Base-by-base conservation (phyloP, 92 coral and sea anemone genomes). In the Phenganax marumi region DNA sequence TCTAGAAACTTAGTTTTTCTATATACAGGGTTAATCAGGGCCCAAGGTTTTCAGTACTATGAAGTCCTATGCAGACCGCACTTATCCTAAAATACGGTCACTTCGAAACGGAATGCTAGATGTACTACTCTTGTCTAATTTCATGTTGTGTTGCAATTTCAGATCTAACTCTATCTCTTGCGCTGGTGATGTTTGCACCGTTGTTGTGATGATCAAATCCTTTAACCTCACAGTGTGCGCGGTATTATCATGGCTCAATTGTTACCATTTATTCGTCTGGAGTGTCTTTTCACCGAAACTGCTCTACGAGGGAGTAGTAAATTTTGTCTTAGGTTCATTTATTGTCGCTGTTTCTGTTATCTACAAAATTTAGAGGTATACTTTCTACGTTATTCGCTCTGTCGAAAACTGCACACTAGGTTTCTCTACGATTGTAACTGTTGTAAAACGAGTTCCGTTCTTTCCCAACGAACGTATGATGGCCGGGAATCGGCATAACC, bases 211-310 rank as follows among this genome's bases (percentile, higher is more conserved):
- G 84, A 89, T 90, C 84, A 90, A 90, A 66, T 79, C 91, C 61
- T 48, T 89, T 58, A 84, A 90, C 75, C 86, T 92, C 46, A 87
- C 92, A n/a, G 91, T 92, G 26, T 95, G 93, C 89, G 75, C 93
- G 61, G 77, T 87, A 54, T 75, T 95, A 80, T 93, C 90, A 14
- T 95, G 91, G 84, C 86, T 89, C 24, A 97, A 92, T 91, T 89
- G 98, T 87, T 95, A 92, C 86, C 98, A 95, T 80, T 91, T 95
- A 70, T 95, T 95, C 72, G 96, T 95, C 39, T 95, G 98, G 98
- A 92, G 95, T 62, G 98, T 95, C 50, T 95, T 95, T 87, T 95
- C 98, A 7, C 98, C 98, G 8, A 95, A 95, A 89, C 85, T 95
- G 68, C 78, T 95, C 51, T 95, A 90, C 73, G 98, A 95, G 49